These are phyloP conservation scores for Tenthredo livida DNA, from an alignment of 2,888 invertebrate genomes.

Conservation along the genomic window DNA sequence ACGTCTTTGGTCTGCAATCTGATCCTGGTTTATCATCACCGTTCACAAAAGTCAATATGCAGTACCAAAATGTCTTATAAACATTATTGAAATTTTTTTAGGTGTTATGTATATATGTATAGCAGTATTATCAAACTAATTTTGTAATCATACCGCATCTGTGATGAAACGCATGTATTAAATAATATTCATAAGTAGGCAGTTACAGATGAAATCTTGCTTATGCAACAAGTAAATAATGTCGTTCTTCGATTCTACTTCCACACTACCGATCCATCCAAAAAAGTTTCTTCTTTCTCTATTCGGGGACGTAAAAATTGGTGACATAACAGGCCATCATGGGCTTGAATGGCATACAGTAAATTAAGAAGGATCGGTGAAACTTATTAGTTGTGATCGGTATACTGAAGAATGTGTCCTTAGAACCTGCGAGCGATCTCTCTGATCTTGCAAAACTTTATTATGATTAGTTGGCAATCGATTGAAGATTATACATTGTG, in stretches of 20 bases:
- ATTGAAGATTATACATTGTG: neutral
- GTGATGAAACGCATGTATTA: neutral
- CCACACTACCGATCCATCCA: neutral
- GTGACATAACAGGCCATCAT: neutral
- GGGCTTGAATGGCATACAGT: neutral
- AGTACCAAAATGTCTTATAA: neutral
- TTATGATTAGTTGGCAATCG: slow-evolving; percentile 2
- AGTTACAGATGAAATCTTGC: neutral
- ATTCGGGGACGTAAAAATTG: neutral
- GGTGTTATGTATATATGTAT: neutral
- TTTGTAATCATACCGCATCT: neutral
- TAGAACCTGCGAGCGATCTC: neutral
- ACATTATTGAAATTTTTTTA: neutral
- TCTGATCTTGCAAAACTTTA: neutral
- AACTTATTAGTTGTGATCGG: neutral
- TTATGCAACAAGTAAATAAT: neutral
- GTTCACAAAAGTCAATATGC: neutral
- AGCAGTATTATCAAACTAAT: neutral
- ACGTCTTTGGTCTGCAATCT: too few species aligned
- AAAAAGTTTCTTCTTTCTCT: neutral
- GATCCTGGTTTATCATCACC: too few species aligned
- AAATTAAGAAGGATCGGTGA: neutral
- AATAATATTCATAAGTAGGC: neutral
- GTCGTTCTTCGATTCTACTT: neutral
- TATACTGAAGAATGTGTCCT: neutral